Percentiles rank a stretch among this genome's conserved stretches.
phyloP scores from a whole-genome alignment of 1,140 invertebrate genomes.

The Matsumurasca onukii region DNA sequence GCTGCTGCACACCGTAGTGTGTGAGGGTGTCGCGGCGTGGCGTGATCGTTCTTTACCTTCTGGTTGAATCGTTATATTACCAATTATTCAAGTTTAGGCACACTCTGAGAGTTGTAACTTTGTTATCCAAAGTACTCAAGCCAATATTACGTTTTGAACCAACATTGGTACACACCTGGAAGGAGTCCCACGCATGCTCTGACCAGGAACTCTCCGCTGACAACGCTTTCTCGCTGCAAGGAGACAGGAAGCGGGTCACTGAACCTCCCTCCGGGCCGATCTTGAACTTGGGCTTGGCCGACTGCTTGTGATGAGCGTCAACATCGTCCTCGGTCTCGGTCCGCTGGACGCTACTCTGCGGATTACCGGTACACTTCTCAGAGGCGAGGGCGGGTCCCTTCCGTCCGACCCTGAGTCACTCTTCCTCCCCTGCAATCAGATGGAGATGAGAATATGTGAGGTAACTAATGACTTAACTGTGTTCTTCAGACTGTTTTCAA shows the following conservation, averaged over 20 bases:
- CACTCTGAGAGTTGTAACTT: too few species aligned
- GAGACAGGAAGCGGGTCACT: constrained; percentile 30
- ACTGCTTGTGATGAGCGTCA: constrained; percentile 33
- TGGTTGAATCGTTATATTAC: too few species aligned
- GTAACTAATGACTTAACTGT: neutral
- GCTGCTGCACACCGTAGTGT: too few species aligned
- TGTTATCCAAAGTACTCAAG: too few species aligned
- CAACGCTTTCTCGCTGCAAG: constrained; percentile 43
- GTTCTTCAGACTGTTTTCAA: too few species aligned
- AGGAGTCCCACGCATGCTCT: constrained; percentile 71
- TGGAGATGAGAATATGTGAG: neutral
- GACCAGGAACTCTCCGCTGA: constrained; percentile 76
- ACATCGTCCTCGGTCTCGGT: constrained; percentile 47
- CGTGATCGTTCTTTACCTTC: too few species aligned
- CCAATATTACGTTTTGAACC: too few species aligned
- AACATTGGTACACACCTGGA: constrained; percentile 65
- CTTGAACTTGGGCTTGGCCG: constrained; percentile 49
- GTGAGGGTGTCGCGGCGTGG: too few species aligned
- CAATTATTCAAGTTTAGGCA: too few species aligned
- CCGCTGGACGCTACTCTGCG: constrained; percentile 40
- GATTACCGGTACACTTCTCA: neutral
- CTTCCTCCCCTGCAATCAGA: constrained; percentile 50
- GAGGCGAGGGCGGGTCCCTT: constrained; percentile 30
- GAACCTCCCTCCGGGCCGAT: constrained; percentile 55
- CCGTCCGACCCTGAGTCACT: constrained; percentile 61